Evolutionary conservation across 2,888 invertebrate genomes (phyloP).

Genomic region (Buathra laborator): DNA sequence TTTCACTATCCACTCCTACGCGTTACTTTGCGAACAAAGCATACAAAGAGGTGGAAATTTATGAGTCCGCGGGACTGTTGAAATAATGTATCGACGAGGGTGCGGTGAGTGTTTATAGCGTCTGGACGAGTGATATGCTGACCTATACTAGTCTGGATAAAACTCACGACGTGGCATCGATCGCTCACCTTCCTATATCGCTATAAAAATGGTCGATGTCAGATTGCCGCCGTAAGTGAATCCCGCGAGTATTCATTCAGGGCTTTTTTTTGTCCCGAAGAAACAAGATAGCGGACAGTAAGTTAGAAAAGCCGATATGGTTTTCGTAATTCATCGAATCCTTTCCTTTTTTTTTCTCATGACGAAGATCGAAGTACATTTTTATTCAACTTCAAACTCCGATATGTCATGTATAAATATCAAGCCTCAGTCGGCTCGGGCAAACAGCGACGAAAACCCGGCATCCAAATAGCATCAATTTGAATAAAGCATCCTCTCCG

Average conservation of each 20-base stretch:
- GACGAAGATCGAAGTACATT: not conserved
- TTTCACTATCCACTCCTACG: constrained; percentile 55
- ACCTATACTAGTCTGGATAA: constrained; percentile 51
- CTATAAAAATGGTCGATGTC: not conserved
- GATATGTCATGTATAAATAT: not conserved
- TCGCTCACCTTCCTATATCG: constrained; percentile 15
- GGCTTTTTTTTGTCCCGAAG: too few species aligned
- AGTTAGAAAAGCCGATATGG: too few species aligned
- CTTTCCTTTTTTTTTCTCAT: too few species aligned
- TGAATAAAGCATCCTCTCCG: constrained; percentile 2
- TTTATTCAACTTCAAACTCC: not conserved
- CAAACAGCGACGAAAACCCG: not conserved
- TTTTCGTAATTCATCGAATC: too few species aligned
- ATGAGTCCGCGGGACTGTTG: constrained; percentile 51
- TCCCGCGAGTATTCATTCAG: not conserved
- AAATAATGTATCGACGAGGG: constrained; percentile 58
- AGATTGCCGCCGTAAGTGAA: not conserved
- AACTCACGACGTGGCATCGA: constrained; percentile 33
- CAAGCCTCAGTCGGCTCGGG: not conserved
- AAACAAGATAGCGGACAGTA: too few species aligned
- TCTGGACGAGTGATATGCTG: constrained; percentile 45
- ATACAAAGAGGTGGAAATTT: constrained; percentile 38
- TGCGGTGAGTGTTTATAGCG: constrained; percentile 55
- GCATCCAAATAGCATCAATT: constrained; percentile 17
- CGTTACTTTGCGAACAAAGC: constrained; percentile 39